Evolutionary conservation across 2,888 invertebrate genomes (phyloP), one percentile per base, ranked within the genome.

Genomic region (Meandrusa payeni): DNA sequence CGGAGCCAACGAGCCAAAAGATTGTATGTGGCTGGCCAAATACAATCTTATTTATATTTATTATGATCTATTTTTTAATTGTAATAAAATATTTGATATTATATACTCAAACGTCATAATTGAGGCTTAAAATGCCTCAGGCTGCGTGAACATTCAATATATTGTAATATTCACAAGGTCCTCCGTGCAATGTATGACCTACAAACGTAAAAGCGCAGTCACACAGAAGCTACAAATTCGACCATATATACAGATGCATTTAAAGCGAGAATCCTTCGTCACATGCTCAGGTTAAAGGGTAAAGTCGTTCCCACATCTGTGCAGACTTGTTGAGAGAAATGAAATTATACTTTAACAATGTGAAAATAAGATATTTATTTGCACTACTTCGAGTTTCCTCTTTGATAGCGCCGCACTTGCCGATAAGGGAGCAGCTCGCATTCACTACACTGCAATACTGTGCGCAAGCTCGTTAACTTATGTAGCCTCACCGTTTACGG

Each of bases 101-200:
- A 15, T 3, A 3, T 15, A 15, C 4, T 15, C 2, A 15, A 15
- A 15, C 15, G 4, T 15, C 15, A 15, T 15, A 4, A 15, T 4
- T 15, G 15, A 27, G 6, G 4, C 12, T 4, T 27, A 27, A 27
- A 27, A 61, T 51, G 52, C 53, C 55, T 59, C 56, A 67, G n/a
- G 28, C 12, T 17, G 20, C 69, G 65, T 59, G 54, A 68, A 60
- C 63, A 59, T 50, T 59, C 60, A 51, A 59, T 59, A 62, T 63
- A 69, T 69, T 64, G 62, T 43, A 38, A 42, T 42, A 45, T 65
- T 61, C 66, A 75, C 77, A 79, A 80, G 80, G 77, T 73, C 71
- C 61, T 57, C 66, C 60, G 63, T 71, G 74, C 76, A 75, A 73
- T 73, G 71, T 62, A 61, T 76, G 77, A 76, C 81, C 81, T 76